phyloP scores from a whole-genome alignment of 53 echinoderm and acorn worm genomes.

The Crossaster papposus region DNA sequence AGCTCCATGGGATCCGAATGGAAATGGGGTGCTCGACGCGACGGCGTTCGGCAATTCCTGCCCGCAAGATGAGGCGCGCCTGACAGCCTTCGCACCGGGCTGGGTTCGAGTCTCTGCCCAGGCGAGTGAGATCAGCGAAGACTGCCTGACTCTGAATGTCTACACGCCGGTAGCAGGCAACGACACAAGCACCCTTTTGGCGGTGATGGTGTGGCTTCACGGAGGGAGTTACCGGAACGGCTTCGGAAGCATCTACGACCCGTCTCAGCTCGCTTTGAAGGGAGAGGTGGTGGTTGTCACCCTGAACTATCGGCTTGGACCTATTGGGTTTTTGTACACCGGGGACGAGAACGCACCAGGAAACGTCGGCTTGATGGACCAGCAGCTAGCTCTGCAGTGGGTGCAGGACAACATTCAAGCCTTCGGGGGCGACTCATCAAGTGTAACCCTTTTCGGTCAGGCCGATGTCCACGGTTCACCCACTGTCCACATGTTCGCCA shows the following conservation, averaged over 20 bases:
- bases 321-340: constrained; percentile 28
- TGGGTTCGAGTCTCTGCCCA: not conserved
- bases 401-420: constrained; percentile 74
- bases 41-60: constrained; percentile 73
- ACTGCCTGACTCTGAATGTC: constrained; percentile 82
- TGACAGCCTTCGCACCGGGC: not conserved
- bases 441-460: constrained; percentile 81
- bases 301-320: constrained; percentile 42
- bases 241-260: constrained; percentile 6
- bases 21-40: constrained; percentile 50
- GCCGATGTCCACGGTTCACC: constrained; percentile 67
- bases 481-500: constrained; percentile 66
- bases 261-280: not conserved
- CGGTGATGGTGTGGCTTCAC: constrained; percentile 44
- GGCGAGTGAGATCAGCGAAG: constrained; percentile 55
- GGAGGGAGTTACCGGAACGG: constrained; percentile 32
- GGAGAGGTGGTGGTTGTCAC: constrained; percentile 31
- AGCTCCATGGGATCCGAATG: constrained; percentile 42
- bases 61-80: constrained; percentile 55
- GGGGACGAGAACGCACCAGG: constrained; percentile 71
- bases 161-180: constrained; percentile 66
- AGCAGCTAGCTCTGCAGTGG: constrained; percentile 82
- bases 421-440: constrained; percentile 80
- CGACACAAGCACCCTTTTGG: not conserved
- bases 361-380: constrained; percentile 84